These are phyloP conservation scores for Parus major DNA, from an alignment of 2,113 vertebrate species.

Conservation along the genomic window DNA sequence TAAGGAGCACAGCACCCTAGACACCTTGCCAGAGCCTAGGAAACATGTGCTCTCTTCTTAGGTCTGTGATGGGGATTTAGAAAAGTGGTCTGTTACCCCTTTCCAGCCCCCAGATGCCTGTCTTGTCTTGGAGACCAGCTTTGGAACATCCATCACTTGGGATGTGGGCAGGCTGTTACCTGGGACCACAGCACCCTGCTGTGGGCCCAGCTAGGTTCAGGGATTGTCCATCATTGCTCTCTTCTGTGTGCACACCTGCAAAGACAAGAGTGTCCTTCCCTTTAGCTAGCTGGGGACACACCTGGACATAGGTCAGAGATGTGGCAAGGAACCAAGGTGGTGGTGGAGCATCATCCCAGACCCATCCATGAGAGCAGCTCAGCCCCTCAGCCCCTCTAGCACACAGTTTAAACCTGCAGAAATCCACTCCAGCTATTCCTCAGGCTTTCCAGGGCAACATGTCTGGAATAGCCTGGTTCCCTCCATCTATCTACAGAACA, in stretches of 20 bases:
- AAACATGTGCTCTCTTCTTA: background rate
- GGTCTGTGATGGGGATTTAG: background rate
- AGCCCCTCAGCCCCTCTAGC: background rate
- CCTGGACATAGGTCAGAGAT: background rate
- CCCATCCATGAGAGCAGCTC: background rate
- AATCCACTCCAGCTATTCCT: background rate
- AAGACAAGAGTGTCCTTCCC: background rate
- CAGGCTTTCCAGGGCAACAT: background rate
- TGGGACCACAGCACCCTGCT: background rate
- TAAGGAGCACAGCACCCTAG: background rate
- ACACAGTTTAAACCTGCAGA: fast-evolving
- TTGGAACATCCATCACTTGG: background rate
- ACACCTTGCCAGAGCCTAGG: background rate
- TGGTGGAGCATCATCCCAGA: background rate
- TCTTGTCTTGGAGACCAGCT: background rate
- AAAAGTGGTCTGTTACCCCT: background rate
- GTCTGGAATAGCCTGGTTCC: background rate
- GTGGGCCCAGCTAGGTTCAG: background rate
- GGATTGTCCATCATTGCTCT: background rate
- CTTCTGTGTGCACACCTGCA: background rate
- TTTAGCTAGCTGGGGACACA: background rate
- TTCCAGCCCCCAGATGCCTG: background rate
- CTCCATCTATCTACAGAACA: background rate
- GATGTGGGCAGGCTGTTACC: fast-evolving
- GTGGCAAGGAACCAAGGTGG: background rate